Evolutionary conservation across 1,140 invertebrate genomes (phyloP).

Genomic region (Aphelenchoides fujianensis): DNA sequence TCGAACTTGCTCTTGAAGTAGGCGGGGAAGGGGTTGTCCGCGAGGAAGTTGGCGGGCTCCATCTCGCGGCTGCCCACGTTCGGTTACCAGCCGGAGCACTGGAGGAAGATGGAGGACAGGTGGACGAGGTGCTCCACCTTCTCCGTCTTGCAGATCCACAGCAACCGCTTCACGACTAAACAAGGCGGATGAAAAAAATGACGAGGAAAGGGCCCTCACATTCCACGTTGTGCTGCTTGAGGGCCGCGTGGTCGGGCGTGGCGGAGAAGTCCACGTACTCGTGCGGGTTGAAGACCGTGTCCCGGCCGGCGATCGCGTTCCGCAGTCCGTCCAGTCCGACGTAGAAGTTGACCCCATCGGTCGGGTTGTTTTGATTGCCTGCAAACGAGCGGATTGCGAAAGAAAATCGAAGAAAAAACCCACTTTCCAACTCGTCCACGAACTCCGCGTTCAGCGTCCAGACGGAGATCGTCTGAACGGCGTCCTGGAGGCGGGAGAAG

Average conservation of each 20-base stretch:
- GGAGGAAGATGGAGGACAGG: slow-evolving; percentile 36
- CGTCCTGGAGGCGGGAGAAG: neutral
- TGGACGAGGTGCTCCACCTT: slow-evolving; percentile 30
- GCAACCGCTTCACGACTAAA: slow-evolving; percentile 36
- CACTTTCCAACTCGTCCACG: slow-evolving; percentile 11
- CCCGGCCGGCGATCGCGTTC: slow-evolving; percentile 21
- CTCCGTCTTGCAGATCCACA: slow-evolving; percentile 16
- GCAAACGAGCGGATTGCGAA: slow-evolving; percentile 7
- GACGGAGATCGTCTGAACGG: neutral
- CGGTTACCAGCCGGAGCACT: slow-evolving; percentile 43
- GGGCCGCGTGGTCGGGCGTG: slow-evolving; percentile 14
- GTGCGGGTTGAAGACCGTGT: slow-evolving; percentile 44
- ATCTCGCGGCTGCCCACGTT: slow-evolving; percentile 38
- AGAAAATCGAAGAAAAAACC: slow-evolving; percentile 16
- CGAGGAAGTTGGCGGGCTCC: slow-evolving; percentile 18
- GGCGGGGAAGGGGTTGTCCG: slow-evolving; percentile 30
- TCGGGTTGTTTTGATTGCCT: slow-evolving; percentile 19
- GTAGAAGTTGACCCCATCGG: slow-evolving; percentile 17
- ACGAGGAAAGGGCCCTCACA: slow-evolving; percentile 26
- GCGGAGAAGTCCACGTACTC: slow-evolving; percentile 38
- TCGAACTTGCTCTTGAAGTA: slow-evolving; percentile 43
- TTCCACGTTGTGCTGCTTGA: slow-evolving; percentile 48
- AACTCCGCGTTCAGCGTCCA: slow-evolving; percentile 24
- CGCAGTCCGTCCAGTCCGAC: slow-evolving; percentile 8
- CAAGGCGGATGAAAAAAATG: neutral